Conservation (phyloP, 2,113 vertebrate species). For the Tachuris rubrigastra region DNA sequence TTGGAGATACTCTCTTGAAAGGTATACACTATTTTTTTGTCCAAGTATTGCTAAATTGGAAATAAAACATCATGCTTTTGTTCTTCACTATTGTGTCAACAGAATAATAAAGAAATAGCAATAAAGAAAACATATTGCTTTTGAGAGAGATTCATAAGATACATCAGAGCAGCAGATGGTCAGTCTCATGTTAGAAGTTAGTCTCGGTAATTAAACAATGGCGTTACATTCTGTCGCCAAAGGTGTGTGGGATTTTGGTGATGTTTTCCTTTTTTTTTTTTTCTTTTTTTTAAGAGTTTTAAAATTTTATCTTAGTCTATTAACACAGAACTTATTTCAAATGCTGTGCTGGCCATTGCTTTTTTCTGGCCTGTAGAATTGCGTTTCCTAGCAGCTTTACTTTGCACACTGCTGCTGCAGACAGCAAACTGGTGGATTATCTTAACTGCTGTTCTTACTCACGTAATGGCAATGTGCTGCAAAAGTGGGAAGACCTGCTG, state of each 20-base stretch:
- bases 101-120: neutral
- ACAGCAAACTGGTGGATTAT: neutral
- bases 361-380: neutral
- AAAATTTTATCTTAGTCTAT: neutral
- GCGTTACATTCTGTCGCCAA: neutral
- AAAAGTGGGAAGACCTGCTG: neutral
- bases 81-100: neutral
- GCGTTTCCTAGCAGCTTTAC: neutral
- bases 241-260: neutral
- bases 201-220: neutral
- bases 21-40: neutral
- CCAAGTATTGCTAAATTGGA: neutral
- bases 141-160: neutral
- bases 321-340: neutral
- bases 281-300: neutral
- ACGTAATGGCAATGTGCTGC: neutral
- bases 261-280: too few relatives aligned
- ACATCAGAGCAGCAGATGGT: neutral
- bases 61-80: neutral
- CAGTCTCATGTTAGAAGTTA: neutral
- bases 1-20: neutral
- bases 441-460: neutral
- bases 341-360: neutral
- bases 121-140: neutral
- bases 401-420: neutral